Evolutionary conservation across 2,888 invertebrate genomes (phyloP).

Genomic region (Melieria picta): DNA sequence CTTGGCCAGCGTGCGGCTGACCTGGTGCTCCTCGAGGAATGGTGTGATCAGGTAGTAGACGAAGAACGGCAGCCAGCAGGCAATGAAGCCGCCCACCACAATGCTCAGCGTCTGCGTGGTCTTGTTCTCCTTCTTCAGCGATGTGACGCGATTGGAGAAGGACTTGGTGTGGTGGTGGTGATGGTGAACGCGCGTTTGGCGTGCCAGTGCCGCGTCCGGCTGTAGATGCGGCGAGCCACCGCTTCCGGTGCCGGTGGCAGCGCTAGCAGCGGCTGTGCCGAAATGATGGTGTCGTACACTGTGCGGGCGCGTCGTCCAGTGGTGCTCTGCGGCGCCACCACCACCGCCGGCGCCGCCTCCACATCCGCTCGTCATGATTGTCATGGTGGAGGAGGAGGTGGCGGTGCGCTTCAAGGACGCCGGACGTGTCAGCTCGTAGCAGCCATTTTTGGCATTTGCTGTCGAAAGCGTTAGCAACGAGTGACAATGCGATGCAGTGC

Average conservation of each 20-base stretch:
- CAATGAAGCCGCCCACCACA: slow-evolving; percentile 87
- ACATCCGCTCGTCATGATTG: slow-evolving; percentile 52
- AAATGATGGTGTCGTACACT: slow-evolving; percentile 49
- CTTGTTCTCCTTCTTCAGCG: slow-evolving; percentile 82
- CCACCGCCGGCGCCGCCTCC: slow-evolving; percentile 34
- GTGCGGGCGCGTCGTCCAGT: slow-evolving; percentile 43
- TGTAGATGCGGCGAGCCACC: slow-evolving; percentile 38
- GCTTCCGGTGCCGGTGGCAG: slow-evolving; percentile 19
- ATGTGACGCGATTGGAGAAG: slow-evolving; percentile 71
- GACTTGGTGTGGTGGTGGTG: slow-evolving; percentile 58
- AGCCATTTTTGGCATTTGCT: slow-evolving; percentile 48
- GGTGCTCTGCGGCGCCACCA: slow-evolving; percentile 47
- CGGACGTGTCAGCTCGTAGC: slow-evolving; percentile 60
- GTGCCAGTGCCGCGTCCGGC: slow-evolving; percentile 21
- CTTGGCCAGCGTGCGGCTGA: slow-evolving; percentile 74
- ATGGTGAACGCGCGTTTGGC: slow-evolving; percentile 35
- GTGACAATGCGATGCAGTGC: slow-evolving; percentile 50
- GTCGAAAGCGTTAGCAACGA: slow-evolving; percentile 50
- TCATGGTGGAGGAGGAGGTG: slow-evolving; percentile 54
- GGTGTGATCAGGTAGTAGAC: slow-evolving; percentile 83
- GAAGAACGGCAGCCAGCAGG: slow-evolving; percentile 91
- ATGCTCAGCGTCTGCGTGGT: slow-evolving; percentile 88
- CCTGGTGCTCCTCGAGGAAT: slow-evolving; percentile 74
- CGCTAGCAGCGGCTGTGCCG: slow-evolving; percentile 14
- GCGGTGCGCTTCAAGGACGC: slow-evolving; percentile 57